Base-by-base conservation (phyloP, 2,888 invertebrate genomes). In the Parnassius smintheus region DNA sequence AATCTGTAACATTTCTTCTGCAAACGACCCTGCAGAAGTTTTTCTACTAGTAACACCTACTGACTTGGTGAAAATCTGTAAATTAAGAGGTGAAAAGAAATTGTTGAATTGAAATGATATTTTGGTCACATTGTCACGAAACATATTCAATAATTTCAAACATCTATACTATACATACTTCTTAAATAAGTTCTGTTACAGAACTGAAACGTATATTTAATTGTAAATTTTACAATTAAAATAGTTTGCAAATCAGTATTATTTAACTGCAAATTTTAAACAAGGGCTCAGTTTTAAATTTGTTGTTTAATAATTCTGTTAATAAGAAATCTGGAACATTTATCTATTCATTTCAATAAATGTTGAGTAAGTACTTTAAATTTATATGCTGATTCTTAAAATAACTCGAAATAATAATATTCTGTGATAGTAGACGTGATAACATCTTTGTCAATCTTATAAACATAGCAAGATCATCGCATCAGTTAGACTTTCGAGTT, bases 341-440 rank as follows among this genome's bases (percentile, higher is more conserved):
- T 49, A 49, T n/a, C 12, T 12, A 25, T 52, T 65, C 53, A 65
- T 61, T 57, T 59, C 58, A 65, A 56, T 25, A 54, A 54, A 13
- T 67, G 46, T 49, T 49, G 72, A 78, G 72, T 81, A 80, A 80
- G 78, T 73, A 74, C 75, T 77, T 79, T 78, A 73, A 75, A 75
- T 76, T 76, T 75, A 78, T 80, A 81, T 70, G 76, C 76, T 72
- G 72, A 74, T 79, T 76, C 80, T 77, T 79, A 72, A 77, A 77
- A 75, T 77, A 80, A 83, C 82, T 86, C 74, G 82, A 88, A 85
- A 86, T 88, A 84, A 84, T 83, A 86, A 88, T 85, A 89, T 86
- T 90, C 91, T 91, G 91, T 91, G 91, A 91, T 91, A 91, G 88
- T 91, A 91, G 91, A 86, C 83, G 87, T 89, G 87, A 87, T 88